Base-by-base conservation (phyloP, 2,113 vertebrate genomes). In the Lophius piscatorius region DNA sequence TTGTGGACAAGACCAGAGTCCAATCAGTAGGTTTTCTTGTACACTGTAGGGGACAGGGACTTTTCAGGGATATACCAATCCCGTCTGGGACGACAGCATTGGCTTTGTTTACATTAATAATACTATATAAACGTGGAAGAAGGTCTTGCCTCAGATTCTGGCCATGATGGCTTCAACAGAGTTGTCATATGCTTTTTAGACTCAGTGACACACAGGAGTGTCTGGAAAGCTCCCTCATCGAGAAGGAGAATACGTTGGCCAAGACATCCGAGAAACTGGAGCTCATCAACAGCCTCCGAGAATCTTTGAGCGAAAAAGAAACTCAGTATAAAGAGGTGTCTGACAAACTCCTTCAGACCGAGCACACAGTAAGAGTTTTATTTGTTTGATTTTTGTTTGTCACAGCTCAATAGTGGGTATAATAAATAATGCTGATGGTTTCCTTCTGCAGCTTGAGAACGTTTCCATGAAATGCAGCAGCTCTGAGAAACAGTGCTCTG, bases 221-320 rank as follows among this genome's bases (percentile, higher is more conserved):
- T 41, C 91, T 96, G 78, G 93, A 96, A 74, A 93, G 87, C 26
- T 93, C 92, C 0, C 91, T 96, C 20, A 84, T 88, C n/a, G 95
- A 95, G 81, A 96, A 94, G 72, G 95, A 95, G 13, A 91, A 92
- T 6, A 91, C 88, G 0, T 52, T 96, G 48, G 85, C 88, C 36
- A 87, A 88, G 60, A 82, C 59, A 0, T 87, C 86, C 0, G 91
- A 92, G 81, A 93, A 93, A 48, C 84, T 95, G 2, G 88, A 93
- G 59, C 83, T 92, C 29, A 88, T 93, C 31, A 89, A 71, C 78
- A 77, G 70, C 68, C 81, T 94, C 31, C 82, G 70, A 58, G 91
- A 91, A 17, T 67, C 84, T 17, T 62, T 95, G 72, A 88, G 88
- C 1, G 87, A 91, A 39, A 94, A 89, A 48, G 93, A 95, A 39